Evolutionary conservation across 2,797 vertebrate species (phyloP).

Genomic region (Eptatretus atami): DNA sequence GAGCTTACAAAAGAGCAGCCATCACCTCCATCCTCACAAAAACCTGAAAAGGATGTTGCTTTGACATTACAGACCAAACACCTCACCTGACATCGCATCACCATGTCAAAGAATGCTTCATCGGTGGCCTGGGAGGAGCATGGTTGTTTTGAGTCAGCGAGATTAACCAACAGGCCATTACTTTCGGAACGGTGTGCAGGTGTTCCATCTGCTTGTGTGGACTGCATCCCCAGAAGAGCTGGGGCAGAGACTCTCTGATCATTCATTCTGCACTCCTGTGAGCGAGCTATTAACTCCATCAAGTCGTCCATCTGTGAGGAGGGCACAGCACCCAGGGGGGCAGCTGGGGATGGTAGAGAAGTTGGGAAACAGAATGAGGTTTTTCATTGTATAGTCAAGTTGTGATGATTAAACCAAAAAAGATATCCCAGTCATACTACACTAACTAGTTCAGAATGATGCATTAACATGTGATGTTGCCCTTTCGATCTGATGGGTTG

Average conservation of each 20-base stretch:
- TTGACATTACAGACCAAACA: neutral
- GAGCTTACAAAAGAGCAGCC: neutral
- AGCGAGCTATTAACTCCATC: constrained; percentile 47
- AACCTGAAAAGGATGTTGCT: neutral
- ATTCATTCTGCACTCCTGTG: constrained; percentile 32
- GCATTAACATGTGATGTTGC: too few relatives aligned
- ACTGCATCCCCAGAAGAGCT: constrained; percentile 35
- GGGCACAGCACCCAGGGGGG: constrained; percentile 21
- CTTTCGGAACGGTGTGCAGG: constrained; percentile 16
- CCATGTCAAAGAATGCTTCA: constrained; percentile 66
- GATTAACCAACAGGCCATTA: constrained; percentile 29
- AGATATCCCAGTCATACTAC: too few relatives aligned
- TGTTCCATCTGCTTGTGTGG: constrained; percentile 19
- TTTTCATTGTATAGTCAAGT: too few relatives aligned
- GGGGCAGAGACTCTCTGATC: constrained; percentile 35
- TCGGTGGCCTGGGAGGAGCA: constrained; percentile 23
- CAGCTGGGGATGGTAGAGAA: constrained; percentile 14
- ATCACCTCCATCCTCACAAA: neutral
- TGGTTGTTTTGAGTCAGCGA: constrained; percentile 10
- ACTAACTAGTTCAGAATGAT: too few relatives aligned
- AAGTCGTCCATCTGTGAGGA: constrained; percentile 50
- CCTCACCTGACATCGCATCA: constrained; percentile 63
- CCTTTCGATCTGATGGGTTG: too few relatives aligned
- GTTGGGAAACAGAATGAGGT: neutral
- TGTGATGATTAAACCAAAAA: too few relatives aligned